Evolutionary conservation across 2,113 vertebrate species (phyloP), one percentile per base, ranked within the genome.

Genomic region (Gulo gulo): DNA sequence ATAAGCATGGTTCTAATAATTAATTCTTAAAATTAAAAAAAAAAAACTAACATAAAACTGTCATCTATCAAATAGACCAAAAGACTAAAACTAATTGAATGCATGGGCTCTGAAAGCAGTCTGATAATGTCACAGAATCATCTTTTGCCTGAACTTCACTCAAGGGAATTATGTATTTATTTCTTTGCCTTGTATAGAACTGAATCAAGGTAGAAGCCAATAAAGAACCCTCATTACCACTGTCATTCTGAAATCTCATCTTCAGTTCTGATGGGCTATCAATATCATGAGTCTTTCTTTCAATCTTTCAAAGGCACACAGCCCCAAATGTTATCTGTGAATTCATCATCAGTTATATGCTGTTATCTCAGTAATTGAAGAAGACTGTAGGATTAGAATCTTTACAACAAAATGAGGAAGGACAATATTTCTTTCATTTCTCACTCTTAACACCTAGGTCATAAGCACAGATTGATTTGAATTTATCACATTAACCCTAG

Each of bases 381-480:
- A 95, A 76, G 61, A 96, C 31, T 67, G 82, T 31, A 93, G 81
- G 50, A 74, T 73, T 80, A 36, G 42, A 55, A 86, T 95, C 91
- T 98, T 88, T 83, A 93, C 45, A 91, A 65, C 69, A 93, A 81
- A 97, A 97, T 67, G 29, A 87, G 50, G 95, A 95, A 87, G n/a
- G 61, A 24, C 10, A 81, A 52, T 96, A 97, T 96, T 97, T 84
- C 94, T 97, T 97, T 96, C 82, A 97, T 97, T 97, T 98, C 88
- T 96, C 91, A 96, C 45, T 97, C 87, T 96, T 80, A 97, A 90
- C 88, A 97, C 78, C 36, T 97, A 95, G 82, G 11, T 91, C 95
- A 96, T 31, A 95, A 95, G 57, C 15, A 91, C 34, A 96, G 88
- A 98, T 96, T 91, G 91, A 97, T 96, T 45, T 91, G 93, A 96